Evolutionary conservation across 2,888 invertebrate genomes (phyloP), one percentile per base, ranked within the genome.

Genomic region (Scelioninae gen. 1): DNA sequence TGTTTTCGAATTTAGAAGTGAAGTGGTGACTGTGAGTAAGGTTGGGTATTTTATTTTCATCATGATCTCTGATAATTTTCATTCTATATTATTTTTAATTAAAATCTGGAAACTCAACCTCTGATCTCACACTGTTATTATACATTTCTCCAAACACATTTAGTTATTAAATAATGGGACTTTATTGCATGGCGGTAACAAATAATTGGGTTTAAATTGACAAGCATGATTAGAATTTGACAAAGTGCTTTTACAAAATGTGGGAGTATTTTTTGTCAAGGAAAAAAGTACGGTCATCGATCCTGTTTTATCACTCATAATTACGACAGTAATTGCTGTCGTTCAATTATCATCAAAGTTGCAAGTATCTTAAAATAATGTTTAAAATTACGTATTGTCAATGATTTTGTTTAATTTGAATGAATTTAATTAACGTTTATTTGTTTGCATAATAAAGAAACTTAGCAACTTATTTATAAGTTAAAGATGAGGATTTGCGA

Each of bases 341-440:
- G 31, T 9, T 13, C 2, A 34, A 87, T 88, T 88, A 89, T 88
- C 90, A 91, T 87, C 90, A 91, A 91, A 89, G 88, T 90, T 88
- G 88, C 90, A 91, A 91, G 90, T 90, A 90, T 90, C 90, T 91
- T 90, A 88, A 89, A 88, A 34, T 31, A 31, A 32, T 29, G 5
- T 23, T 23, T 23, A 2, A 23, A 23, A 23, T 23, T 23, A 23
- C 23, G 23, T 23, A 23, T 2, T 23, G 4, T 23, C 23, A 23
- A 2, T 23, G 23, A 23, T 23, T 23, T 23, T 23, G 1, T 23
- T 23, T 23, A 2, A 23, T 23, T 23, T 23, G 1, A 23, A 23
- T 23, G 23, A 23, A 2, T 23, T 23, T 23, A 23, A 2, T 2
- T 23, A 23, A 23, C 23, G 4, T 4, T 4, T 23, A n/a, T 23